Evolutionary conservation across 2,113 vertebrate genomes (phyloP).

Genomic region (Corythornis cristatus): DNA sequence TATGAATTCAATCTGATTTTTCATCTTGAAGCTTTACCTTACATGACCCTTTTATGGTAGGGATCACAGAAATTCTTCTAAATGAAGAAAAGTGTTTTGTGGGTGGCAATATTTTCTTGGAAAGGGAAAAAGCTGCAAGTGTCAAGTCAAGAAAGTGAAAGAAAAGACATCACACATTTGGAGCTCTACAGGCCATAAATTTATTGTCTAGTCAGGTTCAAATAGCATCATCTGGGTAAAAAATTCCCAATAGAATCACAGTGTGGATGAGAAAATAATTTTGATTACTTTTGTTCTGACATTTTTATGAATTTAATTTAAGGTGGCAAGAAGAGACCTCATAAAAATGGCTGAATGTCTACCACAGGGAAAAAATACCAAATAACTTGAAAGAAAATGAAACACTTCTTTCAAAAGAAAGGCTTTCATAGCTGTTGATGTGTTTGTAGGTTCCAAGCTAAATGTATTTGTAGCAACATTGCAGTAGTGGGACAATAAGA

Average conservation of each 20-base stretch:
- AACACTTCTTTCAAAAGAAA: slow-evolving; percentile 58
- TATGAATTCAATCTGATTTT: not conserved
- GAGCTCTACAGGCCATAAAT: slow-evolving; percentile 16
- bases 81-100: not conserved
- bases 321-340: slow-evolving; percentile 49
- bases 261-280: slow-evolving; percentile 26
- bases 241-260: not conserved
- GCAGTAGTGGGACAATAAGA: slow-evolving; percentile 2
- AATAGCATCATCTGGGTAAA: not conserved
- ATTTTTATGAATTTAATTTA: slow-evolving; percentile 64
- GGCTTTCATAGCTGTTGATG: slow-evolving; percentile 10
- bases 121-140: not conserved
- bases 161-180: slow-evolving; percentile 23
- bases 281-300: not conserved
- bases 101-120: slow-evolving; percentile 1
- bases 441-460: slow-evolving; percentile 28
- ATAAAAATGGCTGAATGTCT: slow-evolving; percentile 22
- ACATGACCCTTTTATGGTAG: not conserved
- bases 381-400: slow-evolving; percentile 59
- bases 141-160: not conserved
- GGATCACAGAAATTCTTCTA: not conserved
- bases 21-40: slow-evolving; percentile 7
- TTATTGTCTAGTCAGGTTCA: slow-evolving; percentile 10
- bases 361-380: slow-evolving; percentile 27
- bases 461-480: not conserved